Percentiles rank a stretch among this genome's conserved stretches.
phyloP scores from a whole-genome alignment of 2,888 invertebrate genomes.

The Epirrita christyi region DNA sequence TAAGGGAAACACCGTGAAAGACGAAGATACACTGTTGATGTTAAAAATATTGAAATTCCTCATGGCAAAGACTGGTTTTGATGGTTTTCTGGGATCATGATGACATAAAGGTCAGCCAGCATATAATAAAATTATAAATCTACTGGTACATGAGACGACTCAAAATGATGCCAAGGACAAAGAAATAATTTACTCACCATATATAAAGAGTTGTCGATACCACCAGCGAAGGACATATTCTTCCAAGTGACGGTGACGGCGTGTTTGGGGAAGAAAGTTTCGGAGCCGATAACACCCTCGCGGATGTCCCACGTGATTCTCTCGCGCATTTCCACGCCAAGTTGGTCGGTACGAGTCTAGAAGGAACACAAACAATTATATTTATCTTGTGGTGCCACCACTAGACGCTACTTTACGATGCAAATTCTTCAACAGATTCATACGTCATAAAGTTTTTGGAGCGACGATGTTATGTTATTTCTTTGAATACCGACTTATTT shows the following conservation, averaged over 20 bases:
- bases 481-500: too few relatives aligned
- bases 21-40: too few relatives aligned
- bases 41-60: too few relatives aligned
- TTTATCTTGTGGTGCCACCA: neutral
- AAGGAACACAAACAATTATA: conserved; percentile 1
- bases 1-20: too few relatives aligned
- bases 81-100: too few relatives aligned
- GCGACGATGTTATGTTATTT: too few relatives aligned
- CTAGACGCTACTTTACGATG: too few relatives aligned
- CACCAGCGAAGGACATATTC: conserved; percentile 96
- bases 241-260: conserved; percentile 97
- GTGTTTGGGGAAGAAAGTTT: conserved; percentile 96
- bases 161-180: neutral
- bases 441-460: too few relatives aligned
- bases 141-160: neutral
- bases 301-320: conserved; percentile 95
- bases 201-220: conserved; percentile 91
- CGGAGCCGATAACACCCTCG: conserved; percentile 95
- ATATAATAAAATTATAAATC: too few relatives aligned
- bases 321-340: conserved; percentile 94
- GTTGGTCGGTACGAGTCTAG: conserved; percentile 89
- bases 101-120: too few relatives aligned
- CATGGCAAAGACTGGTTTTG: too few relatives aligned
- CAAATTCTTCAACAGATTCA: neutral
- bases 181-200: conserved; percentile 82